phyloP scores from a whole-genome alignment of 2,888 invertebrate species.

The Nomada goodeniana region DNA sequence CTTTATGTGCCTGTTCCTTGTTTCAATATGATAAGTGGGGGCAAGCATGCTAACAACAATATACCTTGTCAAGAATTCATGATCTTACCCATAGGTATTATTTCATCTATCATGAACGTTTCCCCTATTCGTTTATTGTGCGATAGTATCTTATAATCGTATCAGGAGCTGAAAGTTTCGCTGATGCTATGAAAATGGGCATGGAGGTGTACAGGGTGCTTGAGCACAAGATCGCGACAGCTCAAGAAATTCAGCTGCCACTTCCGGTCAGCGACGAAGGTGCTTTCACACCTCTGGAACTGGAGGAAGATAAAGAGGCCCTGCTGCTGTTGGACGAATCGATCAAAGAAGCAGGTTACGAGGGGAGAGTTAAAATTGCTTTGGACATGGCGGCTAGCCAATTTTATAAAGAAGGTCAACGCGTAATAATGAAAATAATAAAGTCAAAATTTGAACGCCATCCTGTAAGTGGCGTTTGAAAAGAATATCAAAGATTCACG shows the following conservation, averaged over 20 bases:
- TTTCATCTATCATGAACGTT: neutral
- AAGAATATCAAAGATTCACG: neutral
- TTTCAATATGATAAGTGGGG: slow-evolving; percentile 80
- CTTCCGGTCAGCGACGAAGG: slow-evolving; percentile 75
- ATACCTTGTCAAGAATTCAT: slow-evolving; percentile 78
- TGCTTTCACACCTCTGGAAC: slow-evolving; percentile 73
- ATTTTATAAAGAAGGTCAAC: slow-evolving; percentile 78
- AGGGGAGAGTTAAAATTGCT: slow-evolving; percentile 77
- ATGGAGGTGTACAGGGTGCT: slow-evolving; percentile 75
- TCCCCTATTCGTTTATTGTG: too few species aligned
- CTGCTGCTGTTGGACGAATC: slow-evolving; percentile 74
- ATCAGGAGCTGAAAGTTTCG: slow-evolving; percentile 78
- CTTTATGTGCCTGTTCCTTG: slow-evolving; percentile 78
- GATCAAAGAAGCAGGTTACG: slow-evolving; percentile 76
- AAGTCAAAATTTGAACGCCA: neutral
- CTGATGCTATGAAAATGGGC: slow-evolving; percentile 80
- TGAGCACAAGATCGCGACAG: slow-evolving; percentile 74
- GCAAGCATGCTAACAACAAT: slow-evolving; percentile 74
- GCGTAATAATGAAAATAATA: neutral
- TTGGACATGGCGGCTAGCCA: slow-evolving; percentile 77
- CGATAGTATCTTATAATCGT: neutral
- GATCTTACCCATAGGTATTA: slow-evolving; percentile 75
- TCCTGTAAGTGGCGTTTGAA: too few species aligned
- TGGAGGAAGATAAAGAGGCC: slow-evolving; percentile 78
- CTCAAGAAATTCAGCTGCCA: slow-evolving; percentile 73